These are phyloP conservation scores for Siniperca chuatsi DNA, from an alignment of 2,113 vertebrate genomes.

Conservation along the genomic window DNA sequence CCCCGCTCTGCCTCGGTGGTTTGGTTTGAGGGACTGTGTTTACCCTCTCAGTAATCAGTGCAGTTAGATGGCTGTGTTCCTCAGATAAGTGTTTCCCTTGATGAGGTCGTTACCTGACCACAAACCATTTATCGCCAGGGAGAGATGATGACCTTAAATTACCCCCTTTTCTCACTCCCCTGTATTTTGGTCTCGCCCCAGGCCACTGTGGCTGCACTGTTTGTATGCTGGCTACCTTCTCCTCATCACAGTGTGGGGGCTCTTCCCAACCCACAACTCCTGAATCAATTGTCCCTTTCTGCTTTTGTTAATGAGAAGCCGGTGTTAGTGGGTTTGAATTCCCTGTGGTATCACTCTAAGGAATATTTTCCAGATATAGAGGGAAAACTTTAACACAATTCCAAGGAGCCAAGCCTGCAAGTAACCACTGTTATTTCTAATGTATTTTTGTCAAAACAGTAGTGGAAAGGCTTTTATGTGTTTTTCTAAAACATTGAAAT, in stretches of 20 bases:
- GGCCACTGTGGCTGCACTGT: conserved; percentile 39
- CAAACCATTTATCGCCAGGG: conserved; percentile 53
- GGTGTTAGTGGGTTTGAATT: conserved; percentile 34
- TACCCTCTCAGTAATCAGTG: conserved; percentile 63
- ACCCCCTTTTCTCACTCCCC: conserved; percentile 35
- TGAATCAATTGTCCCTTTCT: conserved; percentile 37
- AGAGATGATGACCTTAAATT: conserved; percentile 65
- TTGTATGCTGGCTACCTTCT: conserved; percentile 19
- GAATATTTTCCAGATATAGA: conserved; percentile 36
- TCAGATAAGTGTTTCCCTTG: conserved; percentile 66
- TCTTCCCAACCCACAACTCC: conserved; percentile 17
- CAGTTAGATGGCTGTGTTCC: conserved; percentile 62
- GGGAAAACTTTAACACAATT: conserved; percentile 5
- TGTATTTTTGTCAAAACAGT: not conserved
- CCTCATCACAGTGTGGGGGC: not conserved
- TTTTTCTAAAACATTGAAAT: not conserved
- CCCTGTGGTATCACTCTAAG: not conserved
- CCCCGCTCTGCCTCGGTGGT: conserved; percentile 28
- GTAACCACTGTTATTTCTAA: not conserved
- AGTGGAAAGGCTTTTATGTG: not conserved
- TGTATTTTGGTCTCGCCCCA: conserved; percentile 52
- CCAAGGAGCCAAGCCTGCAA: not conserved
- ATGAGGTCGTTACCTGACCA: conserved; percentile 66
- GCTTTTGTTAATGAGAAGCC: conserved; percentile 41
- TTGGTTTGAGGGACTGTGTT: conserved; percentile 57